Evolutionary conservation across 1,140 invertebrate species (phyloP).

Genomic region (Potamilus streckersoni): DNA sequence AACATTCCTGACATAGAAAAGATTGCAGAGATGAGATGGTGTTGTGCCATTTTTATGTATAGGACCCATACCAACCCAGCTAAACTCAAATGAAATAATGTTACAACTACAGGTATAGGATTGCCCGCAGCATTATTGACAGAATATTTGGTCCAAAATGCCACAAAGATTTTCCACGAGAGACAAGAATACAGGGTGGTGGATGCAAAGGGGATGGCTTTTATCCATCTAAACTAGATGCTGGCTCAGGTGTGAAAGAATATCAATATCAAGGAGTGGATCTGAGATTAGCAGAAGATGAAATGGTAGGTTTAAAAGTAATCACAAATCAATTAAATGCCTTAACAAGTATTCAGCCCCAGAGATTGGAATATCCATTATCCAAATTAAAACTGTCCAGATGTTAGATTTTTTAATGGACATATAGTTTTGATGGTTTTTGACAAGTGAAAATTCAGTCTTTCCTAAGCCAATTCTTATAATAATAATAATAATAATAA

Average conservation of each 20-base stretch:
- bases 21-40: neutral
- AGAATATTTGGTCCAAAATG: conserved; percentile 40
- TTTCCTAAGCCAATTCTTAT: neutral
- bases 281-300: conserved; percentile 4
- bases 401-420: neutral
- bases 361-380: no score
- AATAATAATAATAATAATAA: neutral
- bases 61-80: no score
- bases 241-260: conserved; percentile 11
- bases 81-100: neutral
- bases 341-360: no score
- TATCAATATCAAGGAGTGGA: conserved; percentile 34
- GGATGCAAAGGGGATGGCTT: conserved; percentile 31
- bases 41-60: neutral
- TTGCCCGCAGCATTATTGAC: conserved; percentile 31
- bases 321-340: no score
- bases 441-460: neutral
- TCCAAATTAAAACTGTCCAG: neutral
- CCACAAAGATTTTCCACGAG: conserved; percentile 35
- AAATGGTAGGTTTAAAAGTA: conserved; percentile 2
- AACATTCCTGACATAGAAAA: no score
- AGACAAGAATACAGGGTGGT: conserved; percentile 14
- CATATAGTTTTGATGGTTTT: neutral
- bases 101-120: conserved; percentile 28
- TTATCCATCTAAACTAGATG: conserved; percentile 26